Evolutionary conservation across 2,113 vertebrate genomes (phyloP), one percentile per base, ranked within the genome.

Genomic region (Phainopepla nitens): DNA sequence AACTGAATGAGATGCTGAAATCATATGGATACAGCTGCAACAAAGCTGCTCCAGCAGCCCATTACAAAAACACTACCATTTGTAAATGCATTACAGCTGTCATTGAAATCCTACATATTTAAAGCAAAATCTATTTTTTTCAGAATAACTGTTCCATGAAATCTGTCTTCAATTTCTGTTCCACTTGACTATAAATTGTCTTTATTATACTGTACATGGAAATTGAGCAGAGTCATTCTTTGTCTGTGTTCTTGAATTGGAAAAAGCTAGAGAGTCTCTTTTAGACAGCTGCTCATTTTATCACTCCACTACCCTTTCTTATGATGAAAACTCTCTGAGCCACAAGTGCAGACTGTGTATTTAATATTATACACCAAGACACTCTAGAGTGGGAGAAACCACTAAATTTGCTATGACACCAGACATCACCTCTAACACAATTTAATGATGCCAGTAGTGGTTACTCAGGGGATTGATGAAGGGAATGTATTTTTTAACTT

Each of bases 71-170:
- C 80, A 93, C 22, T 29, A 77, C 36, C 23, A 27, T 78, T 91
- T 79, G 54, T 80, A 65, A 94, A 94, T 7, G 4, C 24, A 42
- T 93, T 94, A 58, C 69, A 54, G 60, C 45, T 69, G 27, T 90
- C 89, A 94, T 25, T 95, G 80, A 96, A 96, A 85, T 66, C 5
- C 20, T 35, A 60, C 44, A 9, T 58, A 80, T 91, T 96, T 95
- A 64, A 95, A 79, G 10, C 10, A 64, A 97, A 96, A 82, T 31
- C 39, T n/a, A 44, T 58, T 25, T 83, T 28, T 93, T 96, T 95
- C 39, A 92, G 53, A 17, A 18, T 66, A 78, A 62, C 33, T 61
- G 39, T 29, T 80, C 18, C 39, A 29, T 42, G 6, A 73, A 94
- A 86, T n/a, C 41, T 33, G 6, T 50, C 76, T 57, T 90, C 39